Conservation (phyloP, 2,888 invertebrate genomes). For the Brachypalpus laphriformis region DNA sequence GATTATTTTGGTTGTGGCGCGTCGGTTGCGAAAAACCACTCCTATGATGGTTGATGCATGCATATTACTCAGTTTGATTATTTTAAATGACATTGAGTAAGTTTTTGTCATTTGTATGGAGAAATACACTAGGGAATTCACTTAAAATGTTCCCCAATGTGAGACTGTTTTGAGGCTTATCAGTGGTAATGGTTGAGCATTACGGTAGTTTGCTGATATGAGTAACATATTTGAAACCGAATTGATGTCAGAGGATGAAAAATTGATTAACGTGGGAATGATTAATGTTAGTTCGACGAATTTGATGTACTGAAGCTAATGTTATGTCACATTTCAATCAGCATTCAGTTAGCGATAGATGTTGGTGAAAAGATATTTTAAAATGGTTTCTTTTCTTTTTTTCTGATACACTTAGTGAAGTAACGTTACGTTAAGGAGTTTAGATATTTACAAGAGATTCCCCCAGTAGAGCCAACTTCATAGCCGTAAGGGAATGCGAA, state of each 20-base stretch:
- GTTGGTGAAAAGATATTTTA: not conserved
- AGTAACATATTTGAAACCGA: not conserved
- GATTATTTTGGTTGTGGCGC: slow-evolving; percentile 11
- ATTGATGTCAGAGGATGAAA: not conserved
- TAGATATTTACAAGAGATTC: too few species aligned
- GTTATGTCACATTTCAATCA: too few species aligned
- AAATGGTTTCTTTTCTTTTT: not conserved
- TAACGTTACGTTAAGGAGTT: too few species aligned
- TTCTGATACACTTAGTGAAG: not conserved
- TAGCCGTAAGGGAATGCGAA: too few species aligned
- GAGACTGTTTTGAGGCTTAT: slow-evolving; percentile 4
- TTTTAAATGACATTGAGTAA: slow-evolving; percentile 19
- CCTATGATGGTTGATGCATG: slow-evolving; percentile 29
- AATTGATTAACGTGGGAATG: not conserved
- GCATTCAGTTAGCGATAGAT: not conserved
- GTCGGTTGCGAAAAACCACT: slow-evolving; percentile 31
- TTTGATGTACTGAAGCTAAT: not conserved
- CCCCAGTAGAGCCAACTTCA: too few species aligned
- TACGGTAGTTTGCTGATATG: slow-evolving; percentile 14
- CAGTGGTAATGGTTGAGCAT: not conserved
- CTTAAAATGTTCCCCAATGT: slow-evolving; percentile 7
- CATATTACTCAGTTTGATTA: slow-evolving; percentile 42
- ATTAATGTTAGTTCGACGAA: not conserved
- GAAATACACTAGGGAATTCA: slow-evolving; percentile 7
- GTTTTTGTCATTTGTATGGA: not conserved